These are phyloP conservation scores for Neoscelio sp. DNA, from an alignment of 2,888 invertebrate genomes.

Conservation along the genomic window DNA sequence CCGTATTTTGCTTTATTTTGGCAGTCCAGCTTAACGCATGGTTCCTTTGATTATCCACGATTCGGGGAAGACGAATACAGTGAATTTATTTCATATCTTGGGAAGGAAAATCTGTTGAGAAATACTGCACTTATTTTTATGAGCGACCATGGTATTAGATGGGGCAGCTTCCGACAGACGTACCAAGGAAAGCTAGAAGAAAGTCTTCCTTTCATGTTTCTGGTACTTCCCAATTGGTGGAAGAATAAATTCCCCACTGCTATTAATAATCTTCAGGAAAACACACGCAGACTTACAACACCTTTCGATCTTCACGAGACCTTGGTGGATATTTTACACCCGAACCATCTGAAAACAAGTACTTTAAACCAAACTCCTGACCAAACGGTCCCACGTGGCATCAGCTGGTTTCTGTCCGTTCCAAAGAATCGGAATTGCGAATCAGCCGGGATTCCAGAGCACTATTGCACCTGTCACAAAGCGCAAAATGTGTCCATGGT, in stretches of 20 bases:
- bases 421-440: constrained; percentile 90
- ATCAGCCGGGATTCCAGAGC: constrained; percentile 90
- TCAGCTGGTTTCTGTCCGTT: constrained; percentile 91
- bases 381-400: constrained; percentile 83
- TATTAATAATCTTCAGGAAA: constrained; percentile 87
- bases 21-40: constrained; percentile 93
- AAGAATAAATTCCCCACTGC: constrained; percentile 86
- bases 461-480: constrained; percentile 95
- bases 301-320: constrained; percentile 94
- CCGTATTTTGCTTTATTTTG: constrained; percentile 93
- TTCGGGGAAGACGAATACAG: constrained; percentile 88
- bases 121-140: constrained; percentile 89
- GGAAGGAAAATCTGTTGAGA: constrained; percentile 85
- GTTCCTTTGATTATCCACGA: constrained; percentile 91
- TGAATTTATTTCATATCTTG: constrained; percentile 84
- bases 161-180: constrained; percentile 92
- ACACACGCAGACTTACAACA: constrained; percentile 90
- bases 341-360: constrained; percentile 82
- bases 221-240: constrained; percentile 90
- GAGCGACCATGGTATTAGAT: constrained; percentile 95
- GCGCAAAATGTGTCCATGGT: constrained; percentile 85
- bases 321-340: constrained; percentile 87
- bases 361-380: constrained; percentile 58
- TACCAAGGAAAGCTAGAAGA: constrained; percentile 95
- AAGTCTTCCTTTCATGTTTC: constrained; percentile 91